Evolutionary conservation across 2,797 vertebrate species (phyloP).

Genomic region (Columba guinea): DNA sequence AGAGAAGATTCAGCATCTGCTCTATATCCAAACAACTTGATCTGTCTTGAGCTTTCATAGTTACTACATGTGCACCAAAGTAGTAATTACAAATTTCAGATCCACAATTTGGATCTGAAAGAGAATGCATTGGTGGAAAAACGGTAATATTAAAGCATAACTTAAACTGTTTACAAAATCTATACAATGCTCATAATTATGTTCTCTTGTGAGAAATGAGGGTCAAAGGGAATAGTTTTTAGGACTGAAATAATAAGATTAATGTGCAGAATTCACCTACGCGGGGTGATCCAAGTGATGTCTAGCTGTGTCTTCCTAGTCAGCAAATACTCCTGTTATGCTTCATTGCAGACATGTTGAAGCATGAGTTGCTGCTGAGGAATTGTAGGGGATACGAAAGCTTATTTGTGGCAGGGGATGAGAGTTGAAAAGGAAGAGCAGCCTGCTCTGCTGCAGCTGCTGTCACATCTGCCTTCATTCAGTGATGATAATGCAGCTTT

Average conservation of each 20-base stretch:
- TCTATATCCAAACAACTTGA: background rate
- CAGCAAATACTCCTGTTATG: background rate
- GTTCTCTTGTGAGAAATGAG: background rate
- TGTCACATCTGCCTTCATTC: background rate
- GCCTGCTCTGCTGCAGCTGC: background rate
- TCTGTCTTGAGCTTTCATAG: background rate
- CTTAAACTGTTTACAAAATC: background rate
- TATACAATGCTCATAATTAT: background rate
- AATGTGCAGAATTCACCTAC: background rate
- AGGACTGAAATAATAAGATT: background rate
- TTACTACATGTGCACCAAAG: background rate
- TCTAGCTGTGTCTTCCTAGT: background rate
- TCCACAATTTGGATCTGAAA: background rate
- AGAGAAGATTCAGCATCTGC: background rate
- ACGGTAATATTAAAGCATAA: background rate
- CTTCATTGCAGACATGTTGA: background rate
- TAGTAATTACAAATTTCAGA: background rate
- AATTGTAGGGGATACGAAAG: background rate
- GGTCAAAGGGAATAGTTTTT: background rate
- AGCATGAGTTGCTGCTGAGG: background rate
- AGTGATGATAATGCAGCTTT: background rate
- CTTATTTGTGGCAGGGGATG: background rate
- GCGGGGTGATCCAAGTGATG: background rate
- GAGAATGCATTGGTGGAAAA: background rate
- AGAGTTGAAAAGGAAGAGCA: background rate